These are phyloP conservation scores for Notechis scutatus DNA, from an alignment of 2,113 vertebrate genomes.

Conservation along the genomic window DNA sequence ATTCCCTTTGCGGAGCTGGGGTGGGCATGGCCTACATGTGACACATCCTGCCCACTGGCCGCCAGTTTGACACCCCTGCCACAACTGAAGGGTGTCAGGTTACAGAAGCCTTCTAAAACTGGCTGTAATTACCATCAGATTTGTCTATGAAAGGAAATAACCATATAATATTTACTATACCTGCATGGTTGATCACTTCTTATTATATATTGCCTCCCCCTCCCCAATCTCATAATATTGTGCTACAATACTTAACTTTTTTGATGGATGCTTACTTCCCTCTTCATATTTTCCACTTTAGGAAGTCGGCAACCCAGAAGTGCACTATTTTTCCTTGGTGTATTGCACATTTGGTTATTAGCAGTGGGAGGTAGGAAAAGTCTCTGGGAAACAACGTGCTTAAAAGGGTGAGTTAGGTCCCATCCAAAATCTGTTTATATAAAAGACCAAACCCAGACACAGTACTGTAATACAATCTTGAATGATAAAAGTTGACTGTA, in stretches of 20 bases:
- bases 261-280: conserved; percentile 8
- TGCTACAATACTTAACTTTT: conserved; percentile 20
- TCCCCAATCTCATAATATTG: background rate
- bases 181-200: background rate
- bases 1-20: too few species aligned
- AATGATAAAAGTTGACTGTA: conserved; percentile 15
- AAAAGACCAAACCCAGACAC: background rate
- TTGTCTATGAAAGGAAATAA: background rate
- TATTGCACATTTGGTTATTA: conserved; percentile 7
- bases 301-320: conserved; percentile 24
- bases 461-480: background rate
- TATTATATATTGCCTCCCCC: background rate
- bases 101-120: background rate
- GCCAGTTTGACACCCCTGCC: too few species aligned
- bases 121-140: background rate
- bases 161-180: background rate
- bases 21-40: too few species aligned
- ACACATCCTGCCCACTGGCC: too few species aligned
- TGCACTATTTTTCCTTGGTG: background rate
- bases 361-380: conserved; percentile 21
- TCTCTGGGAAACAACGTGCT: conserved; percentile 18
- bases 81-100: background rate
- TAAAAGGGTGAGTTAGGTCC: conserved; percentile 13
- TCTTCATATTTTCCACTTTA: conserved; percentile 13
- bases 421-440: background rate